These are phyloP conservation scores for Colletes gigas DNA, from an alignment of 1,140 invertebrate genomes.

Conservation along the genomic window DNA sequence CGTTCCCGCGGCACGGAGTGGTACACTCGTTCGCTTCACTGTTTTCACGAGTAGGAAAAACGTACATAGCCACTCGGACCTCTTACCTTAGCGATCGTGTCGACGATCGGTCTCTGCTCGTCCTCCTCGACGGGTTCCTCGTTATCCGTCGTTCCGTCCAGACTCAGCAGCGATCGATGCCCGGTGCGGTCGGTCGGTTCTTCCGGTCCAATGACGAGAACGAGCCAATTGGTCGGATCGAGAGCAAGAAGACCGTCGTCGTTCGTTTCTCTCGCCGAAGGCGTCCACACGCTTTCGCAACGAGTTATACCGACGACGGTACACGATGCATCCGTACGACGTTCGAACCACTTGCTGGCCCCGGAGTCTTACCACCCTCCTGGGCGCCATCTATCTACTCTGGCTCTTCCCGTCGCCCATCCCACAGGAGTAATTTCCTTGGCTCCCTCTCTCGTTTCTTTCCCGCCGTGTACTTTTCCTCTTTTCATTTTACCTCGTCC, in stretches of 20 bases:
- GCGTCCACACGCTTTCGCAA: neutral
- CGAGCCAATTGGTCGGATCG: slow-evolving; percentile 53
- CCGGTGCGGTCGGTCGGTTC: slow-evolving; percentile 36
- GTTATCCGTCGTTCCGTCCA: slow-evolving; percentile 22
- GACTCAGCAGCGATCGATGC: slow-evolving; percentile 26
- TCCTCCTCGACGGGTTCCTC: neutral
- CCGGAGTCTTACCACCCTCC: slow-evolving; percentile 62
- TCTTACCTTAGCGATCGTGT: slow-evolving; percentile 29
- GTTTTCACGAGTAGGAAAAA: slow-evolving; percentile 25
- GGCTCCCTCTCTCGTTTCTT: slow-evolving; percentile 24
- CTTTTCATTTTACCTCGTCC: slow-evolving; percentile 23
- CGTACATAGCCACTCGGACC: neutral
- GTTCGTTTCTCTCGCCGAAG: slow-evolving; percentile 39
- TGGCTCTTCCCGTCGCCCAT: slow-evolving; percentile 49
- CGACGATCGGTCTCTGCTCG: slow-evolving; percentile 17
- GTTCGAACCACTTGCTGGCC: slow-evolving; percentile 63
- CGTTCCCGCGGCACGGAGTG: slow-evolving; percentile 27
- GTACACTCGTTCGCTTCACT: slow-evolving; percentile 45
- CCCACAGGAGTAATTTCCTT: slow-evolving; percentile 67
- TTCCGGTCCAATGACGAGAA: slow-evolving; percentile 43
- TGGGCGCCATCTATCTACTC: slow-evolving; percentile 70
- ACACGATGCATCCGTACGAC: slow-evolving; percentile 51
- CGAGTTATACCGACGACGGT: too few relatives aligned
- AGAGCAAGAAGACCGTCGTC: neutral
- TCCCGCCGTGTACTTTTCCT: slow-evolving; percentile 17